Evolutionary conservation across 2,797 vertebrate species (phyloP), one percentile per base, ranked within the genome.

Genomic region (Tangara arthus): DNA sequence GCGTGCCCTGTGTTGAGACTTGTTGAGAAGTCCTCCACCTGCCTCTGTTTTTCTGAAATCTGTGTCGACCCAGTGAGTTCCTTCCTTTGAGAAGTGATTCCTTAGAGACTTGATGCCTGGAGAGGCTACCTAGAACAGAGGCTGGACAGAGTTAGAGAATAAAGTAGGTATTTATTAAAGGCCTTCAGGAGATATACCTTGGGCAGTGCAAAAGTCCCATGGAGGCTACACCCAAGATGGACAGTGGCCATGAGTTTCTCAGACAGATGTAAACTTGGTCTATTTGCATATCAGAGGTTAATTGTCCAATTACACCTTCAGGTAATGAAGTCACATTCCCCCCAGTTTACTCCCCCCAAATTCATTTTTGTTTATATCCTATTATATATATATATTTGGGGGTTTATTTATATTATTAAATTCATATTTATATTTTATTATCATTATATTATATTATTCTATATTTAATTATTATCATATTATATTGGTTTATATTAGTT

Each of bases 61-160:
- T 26, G 1, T 8, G 0, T 0, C 53, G 37, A 39, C 34, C 18
- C 49, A 2, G 15, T 0, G 47, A 53, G 27, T 15, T 70, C 49
- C 56, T 82, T 73, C 44, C 63, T 42, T 37, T 30, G 35, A 49
- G 68, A 35, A 39, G 2, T 1, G 4, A 28, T 70, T 87, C 81
- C 41, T 56, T 39, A 18, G 12, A 22, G 47, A 20, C 23, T 21
- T 47, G 17, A 14, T 37, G 22, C 11, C 28, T 56, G 42, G 28
- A 66, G 23, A 9, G 15, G 42, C 4, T 5, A 1, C 52, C 18
- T n/a, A 4, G 23, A 39, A 9, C 23, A 56, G n/a, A 56, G 23
- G 15, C n/a, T 37, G 18, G 61, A 14, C 34, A 61, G 35, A 50
- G 11, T 23, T 42, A 27, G 28, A n/a, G 61, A 39, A 37, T 56